Evolutionary conservation across 2,888 invertebrate genomes (phyloP).

Genomic region (Cancer borealis): DNA sequence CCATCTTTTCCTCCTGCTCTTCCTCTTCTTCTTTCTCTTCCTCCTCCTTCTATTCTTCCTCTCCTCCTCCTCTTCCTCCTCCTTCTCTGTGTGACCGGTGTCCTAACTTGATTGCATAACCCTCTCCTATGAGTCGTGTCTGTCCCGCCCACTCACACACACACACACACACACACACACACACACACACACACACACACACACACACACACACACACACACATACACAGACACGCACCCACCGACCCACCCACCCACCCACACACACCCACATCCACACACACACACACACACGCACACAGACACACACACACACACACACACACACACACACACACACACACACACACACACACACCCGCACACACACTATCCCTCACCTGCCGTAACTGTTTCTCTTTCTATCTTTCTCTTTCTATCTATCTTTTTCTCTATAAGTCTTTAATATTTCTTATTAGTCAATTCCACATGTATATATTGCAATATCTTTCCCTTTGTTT

Average conservation of each 20-base stretch:
- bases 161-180: too few species aligned
- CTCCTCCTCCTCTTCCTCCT: neutral
- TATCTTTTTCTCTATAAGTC: neutral
- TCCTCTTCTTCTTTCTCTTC: neutral
- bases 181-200: too few species aligned
- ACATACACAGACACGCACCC: too few species aligned
- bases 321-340: too few species aligned
- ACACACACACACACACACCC: too few species aligned
- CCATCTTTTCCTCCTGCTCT: neutral
- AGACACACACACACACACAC: too few species aligned
- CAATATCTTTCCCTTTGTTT: too few species aligned
- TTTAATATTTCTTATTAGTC: neutral
- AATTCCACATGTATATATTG: too few species aligned
- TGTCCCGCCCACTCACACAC: neutral
- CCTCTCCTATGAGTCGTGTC: neutral
- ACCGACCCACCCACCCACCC: too few species aligned
- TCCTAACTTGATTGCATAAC: slow-evolving; percentile 14
- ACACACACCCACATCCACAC: neutral
- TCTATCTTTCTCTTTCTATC: too few species aligned
- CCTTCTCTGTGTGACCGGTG: neutral
- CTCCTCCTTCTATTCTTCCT: neutral
- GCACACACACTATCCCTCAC: neutral
- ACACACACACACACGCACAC: neutral
- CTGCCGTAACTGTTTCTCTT: too few species aligned
- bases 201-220: too few species aligned